Percentiles rank a stretch among this genome's conserved stretches.
Conservation (phyloP, 2,113 vertebrate species). For the Taxidea taxus region DNA sequence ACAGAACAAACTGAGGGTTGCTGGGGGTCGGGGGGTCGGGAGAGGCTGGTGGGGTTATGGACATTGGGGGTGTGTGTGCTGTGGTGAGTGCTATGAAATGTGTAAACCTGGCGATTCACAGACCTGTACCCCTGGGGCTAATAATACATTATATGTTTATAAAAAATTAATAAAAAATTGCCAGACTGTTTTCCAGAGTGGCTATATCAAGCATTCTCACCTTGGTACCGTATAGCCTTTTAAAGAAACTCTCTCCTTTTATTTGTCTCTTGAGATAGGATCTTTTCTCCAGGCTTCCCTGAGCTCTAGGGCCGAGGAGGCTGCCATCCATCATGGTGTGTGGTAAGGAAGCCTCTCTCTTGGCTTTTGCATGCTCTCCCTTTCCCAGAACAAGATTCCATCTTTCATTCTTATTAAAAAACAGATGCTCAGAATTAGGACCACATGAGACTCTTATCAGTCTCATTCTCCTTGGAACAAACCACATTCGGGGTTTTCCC, state of each 20-base stretch:
- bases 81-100: no score
- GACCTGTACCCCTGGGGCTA: no score
- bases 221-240: neutral
- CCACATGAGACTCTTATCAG: neutral
- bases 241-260: neutral
- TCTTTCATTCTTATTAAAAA: neutral
- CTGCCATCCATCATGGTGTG: rapidly evolving
- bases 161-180: no score
- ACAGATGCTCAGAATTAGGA: neutral
- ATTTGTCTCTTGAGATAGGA: neutral
- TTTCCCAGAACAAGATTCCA: neutral
- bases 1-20: no score
- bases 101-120: no score
- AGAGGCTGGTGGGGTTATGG: no score
- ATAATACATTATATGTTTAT: no score
- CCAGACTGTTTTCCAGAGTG: neutral
- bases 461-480: neutral
- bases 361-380: neutral
- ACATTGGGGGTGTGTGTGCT: no score
- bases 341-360: rapidly evolving
- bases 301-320: neutral
- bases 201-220: neutral
- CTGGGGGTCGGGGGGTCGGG: no score
- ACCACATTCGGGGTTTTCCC: neutral
- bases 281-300: neutral